Base-by-base conservation (phyloP, 2,888 invertebrate genomes). In the Apamea crenata region DNA sequence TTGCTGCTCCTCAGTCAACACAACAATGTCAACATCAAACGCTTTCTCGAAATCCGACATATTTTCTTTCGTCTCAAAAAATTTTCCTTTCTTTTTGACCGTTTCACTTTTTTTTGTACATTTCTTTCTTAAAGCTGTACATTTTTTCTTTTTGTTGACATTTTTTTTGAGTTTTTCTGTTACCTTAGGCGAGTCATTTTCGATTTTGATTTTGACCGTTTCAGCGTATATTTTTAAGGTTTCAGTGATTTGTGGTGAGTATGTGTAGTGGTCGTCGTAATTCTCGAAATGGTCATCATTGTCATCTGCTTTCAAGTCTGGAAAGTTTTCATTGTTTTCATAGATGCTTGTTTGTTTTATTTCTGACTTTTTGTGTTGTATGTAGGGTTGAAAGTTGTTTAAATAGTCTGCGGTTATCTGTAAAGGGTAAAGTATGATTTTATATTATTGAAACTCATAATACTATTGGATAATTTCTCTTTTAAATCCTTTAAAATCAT, bases 1-100 rank as follows among this genome's bases (percentile, higher is more conserved):
- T n/a, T 92, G 92, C 14, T 92, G 87, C 0, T 88, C 87, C 10
- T 78, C 44, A 0, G 80, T 89, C 29, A 91, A 65, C 4, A 91
- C 79, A 0, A 84, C 61, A 0, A 91, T 77, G 6, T 86, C 80
- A 0, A 91, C 91, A 16, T 91, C 85, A 36, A 75, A 89, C 0
- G 84, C 77, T 1, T 44, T 78, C 14, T 90, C 91, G 70, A 91
- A 91, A 50, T 83, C 78, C 0, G 50, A 71, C 75, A 90, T 82
- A 73, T 90, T 90, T 12, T 87, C 87, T 56, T 83, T 80, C 0
- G 83, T 85, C 40, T 87, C 87, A 70, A 90, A 87, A 40, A 67
- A 77, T 32, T 87, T 88, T 0, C 81, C 79, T 32, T 72, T 84
- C 2, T 61, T 87, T 40, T 72, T 67, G 0, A 12, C 5, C 0